Evolutionary conservation across 2,888 invertebrate genomes (phyloP).

Genomic region (Bellardia pandia): DNA sequence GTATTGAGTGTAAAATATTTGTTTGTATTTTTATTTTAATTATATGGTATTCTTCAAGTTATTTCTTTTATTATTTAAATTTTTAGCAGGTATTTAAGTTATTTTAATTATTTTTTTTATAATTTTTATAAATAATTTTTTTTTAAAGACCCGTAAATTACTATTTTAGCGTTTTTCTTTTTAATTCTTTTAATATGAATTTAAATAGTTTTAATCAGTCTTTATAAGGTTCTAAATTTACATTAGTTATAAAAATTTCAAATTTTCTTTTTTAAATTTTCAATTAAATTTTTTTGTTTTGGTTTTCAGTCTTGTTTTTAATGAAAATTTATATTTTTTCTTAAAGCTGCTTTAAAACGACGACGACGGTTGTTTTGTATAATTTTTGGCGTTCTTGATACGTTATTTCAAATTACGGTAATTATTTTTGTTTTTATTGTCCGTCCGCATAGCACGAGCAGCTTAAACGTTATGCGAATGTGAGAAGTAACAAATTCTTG

Average conservation of each 20-base stretch:
- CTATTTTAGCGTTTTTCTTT: constrained; percentile 57
- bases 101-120: constrained; percentile 56
- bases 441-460: constrained; percentile 73
- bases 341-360: constrained; percentile 70
- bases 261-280: constrained; percentile 53
- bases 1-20: constrained; percentile 73
- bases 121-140: constrained; percentile 48
- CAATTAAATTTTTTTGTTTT: constrained; percentile 43
- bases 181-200: constrained; percentile 40
- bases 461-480: constrained; percentile 70
- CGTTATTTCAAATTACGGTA: constrained; percentile 30
- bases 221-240: constrained; percentile 59
- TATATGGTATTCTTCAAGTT: constrained; percentile 3
- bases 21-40: neutral
- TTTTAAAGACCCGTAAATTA: constrained; percentile 70
- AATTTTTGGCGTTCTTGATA: constrained; percentile 57
- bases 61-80: constrained; percentile 39
- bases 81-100: constrained; percentile 72
- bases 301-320: constrained; percentile 56
- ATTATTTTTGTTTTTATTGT: constrained; percentile 59
- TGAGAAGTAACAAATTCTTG: constrained; percentile 61
- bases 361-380: constrained; percentile 40
- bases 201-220: constrained; percentile 71
- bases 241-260: constrained; percentile 64
- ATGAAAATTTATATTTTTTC: constrained; percentile 24